phyloP scores from a whole-genome alignment of 1,140 invertebrate genomes.

The Xylocopa sonorina region DNA sequence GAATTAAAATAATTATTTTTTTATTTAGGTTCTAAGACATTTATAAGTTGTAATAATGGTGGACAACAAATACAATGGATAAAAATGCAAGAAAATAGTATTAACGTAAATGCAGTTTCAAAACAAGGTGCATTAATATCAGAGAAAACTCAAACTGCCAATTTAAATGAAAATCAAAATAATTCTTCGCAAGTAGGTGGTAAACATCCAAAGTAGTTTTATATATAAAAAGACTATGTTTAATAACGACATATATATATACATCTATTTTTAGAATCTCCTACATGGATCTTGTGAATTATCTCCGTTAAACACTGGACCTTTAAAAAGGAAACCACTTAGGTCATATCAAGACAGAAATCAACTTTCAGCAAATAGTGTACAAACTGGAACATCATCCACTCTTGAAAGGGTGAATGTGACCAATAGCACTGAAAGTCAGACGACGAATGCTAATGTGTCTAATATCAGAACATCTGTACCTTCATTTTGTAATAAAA shows the following conservation, averaged over 20 bases:
- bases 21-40: constrained; percentile 47
- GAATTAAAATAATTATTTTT: background rate
- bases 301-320: constrained; percentile 3
- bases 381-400: constrained; percentile 28
- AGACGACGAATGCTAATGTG: constrained; percentile 45
- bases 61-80: constrained; percentile 73
- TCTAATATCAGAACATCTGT: constrained; percentile 26
- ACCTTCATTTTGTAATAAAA: constrained; percentile 47
- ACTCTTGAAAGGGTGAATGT: constrained; percentile 44
- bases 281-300: constrained; percentile 39
- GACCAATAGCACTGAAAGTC: constrained; percentile 30
- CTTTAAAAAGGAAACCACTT: constrained; percentile 43
- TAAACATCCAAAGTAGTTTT: background rate
- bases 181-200: constrained; percentile 52
- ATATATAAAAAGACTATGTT: constrained; percentile 1
- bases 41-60: constrained; percentile 62
- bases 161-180: constrained; percentile 60
- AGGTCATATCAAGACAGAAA: constrained; percentile 49
- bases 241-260: constrained; percentile 26
- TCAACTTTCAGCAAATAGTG: constrained; percentile 33
- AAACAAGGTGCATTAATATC: constrained; percentile 66
- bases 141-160: constrained; percentile 56
- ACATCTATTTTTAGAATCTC: constrained; percentile 38
- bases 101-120: constrained; percentile 59
- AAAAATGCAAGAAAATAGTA: constrained; percentile 69